Conservation (phyloP, 2,888 invertebrate species). For the Auanema freiburgensis region DNA sequence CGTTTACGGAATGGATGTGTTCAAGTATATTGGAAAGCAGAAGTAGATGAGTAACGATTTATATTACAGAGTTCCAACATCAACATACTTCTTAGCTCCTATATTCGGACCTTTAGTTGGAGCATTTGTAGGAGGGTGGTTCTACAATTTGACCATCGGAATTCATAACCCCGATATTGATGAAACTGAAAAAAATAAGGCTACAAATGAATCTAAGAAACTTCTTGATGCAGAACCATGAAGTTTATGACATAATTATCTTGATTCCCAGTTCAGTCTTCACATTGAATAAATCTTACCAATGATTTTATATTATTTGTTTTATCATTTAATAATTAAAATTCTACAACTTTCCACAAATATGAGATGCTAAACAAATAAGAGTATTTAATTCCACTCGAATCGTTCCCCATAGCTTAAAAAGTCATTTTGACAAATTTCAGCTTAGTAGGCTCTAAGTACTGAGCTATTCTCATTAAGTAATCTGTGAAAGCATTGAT, state of each 20-base stretch:
- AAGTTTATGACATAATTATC: too few relatives aligned
- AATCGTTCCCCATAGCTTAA: too few relatives aligned
- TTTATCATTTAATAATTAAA: background rate
- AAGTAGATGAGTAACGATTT: background rate
- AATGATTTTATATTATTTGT: background rate
- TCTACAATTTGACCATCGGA: conserved; percentile 15
- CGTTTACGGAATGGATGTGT: conserved; percentile 54
- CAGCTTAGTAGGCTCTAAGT: too few relatives aligned
- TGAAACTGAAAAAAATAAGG: conserved; percentile 5
- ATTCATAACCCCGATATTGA: conserved; percentile 18
- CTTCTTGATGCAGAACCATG: too few relatives aligned
- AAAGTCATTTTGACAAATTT: too few relatives aligned
- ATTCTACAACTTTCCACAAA: too few relatives aligned
- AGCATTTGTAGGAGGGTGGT: conserved; percentile 13
- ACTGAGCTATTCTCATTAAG: too few relatives aligned
- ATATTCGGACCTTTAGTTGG: conserved; percentile 21
- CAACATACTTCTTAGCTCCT: conserved; percentile 11
- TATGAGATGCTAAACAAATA: too few relatives aligned
- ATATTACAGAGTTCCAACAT: background rate
- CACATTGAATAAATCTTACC: background rate
- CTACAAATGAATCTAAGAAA: too few relatives aligned
- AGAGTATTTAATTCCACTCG: too few relatives aligned
- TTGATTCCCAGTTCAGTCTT: background rate
- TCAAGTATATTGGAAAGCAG: conserved; percentile 30
- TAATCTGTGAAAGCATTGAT: too few relatives aligned